phyloP scores from a whole-genome alignment of 2,888 invertebrate species.

The Paralinhomoeus sp. region DNA sequence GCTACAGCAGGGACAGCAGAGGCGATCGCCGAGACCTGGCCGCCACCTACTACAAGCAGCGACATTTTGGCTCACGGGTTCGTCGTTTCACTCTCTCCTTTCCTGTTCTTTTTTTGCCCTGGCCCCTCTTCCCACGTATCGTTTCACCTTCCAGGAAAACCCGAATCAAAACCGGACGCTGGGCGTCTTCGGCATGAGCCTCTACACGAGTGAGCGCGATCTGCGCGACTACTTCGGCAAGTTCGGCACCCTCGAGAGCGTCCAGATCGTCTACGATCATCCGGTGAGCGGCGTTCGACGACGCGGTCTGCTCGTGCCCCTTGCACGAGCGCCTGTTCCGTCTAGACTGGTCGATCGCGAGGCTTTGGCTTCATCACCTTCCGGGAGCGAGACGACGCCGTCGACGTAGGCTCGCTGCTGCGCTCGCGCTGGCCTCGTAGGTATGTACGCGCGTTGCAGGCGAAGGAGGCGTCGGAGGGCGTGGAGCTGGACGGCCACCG shows the following conservation, averaged over 20 bases:
- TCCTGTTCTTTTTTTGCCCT: too few species aligned
- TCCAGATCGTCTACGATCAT: constrained; percentile 81
- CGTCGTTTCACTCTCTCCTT: too few species aligned
- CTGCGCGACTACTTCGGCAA: constrained; percentile 72
- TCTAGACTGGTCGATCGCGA: constrained; percentile 16
- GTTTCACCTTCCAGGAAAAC: constrained; percentile 41
- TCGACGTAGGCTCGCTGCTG: too few species aligned
- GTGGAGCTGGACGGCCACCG: constrained; percentile 12
- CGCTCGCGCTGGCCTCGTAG: too few species aligned
- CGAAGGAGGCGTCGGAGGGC: constrained; percentile 6
- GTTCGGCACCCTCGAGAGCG: constrained; percentile 70
- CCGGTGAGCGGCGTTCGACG: constrained; percentile 50
- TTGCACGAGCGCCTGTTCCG: too few species aligned
- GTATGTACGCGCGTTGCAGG: too few species aligned
- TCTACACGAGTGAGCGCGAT: constrained; percentile 73
- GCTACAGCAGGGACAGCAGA: too few species aligned
- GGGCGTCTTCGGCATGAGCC: constrained; percentile 78
- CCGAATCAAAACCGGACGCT: constrained; percentile 68
- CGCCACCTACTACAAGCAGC: too few species aligned
- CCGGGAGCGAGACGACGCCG: constrained; percentile 12
- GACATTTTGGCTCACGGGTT: too few species aligned
- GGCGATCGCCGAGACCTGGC: too few species aligned
- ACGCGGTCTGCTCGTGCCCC: too few species aligned
- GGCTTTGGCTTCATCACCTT: constrained; percentile 21
- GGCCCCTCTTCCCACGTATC: too few species aligned